Evolutionary conservation across 2,888 invertebrate species (phyloP), one percentile per base, ranked within the genome.

Genomic region (Liodrosophila aerea): DNA sequence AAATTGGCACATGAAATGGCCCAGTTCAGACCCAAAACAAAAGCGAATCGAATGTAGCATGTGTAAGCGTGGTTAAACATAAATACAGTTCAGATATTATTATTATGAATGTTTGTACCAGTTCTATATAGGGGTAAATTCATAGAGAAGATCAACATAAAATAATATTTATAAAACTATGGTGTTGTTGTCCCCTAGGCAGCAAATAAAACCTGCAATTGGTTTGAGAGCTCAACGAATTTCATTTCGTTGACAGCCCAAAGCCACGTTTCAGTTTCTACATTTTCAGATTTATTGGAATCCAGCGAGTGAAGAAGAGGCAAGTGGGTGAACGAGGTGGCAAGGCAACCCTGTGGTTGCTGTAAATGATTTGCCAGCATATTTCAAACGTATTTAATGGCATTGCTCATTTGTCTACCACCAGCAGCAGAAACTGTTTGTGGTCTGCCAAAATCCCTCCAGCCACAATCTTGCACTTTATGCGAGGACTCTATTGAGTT

Each of bases 301-400:
- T 60, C 5, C 22, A 22, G 22, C 22, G 3, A 18, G 30, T 54
- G 36, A 61, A 16, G 22, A 29, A 9, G 9, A 12, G 33, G 9
- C 7, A 5, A n/a, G 5, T 11, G 12, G 39, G n/a, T 11, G 7
- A 15, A 8, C 16, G 22, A 7, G 12, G 13, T 8, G 39, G 15
- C 39, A 29, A 15, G 40, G 37, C 50, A 45, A 37, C 39, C 18
- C 52, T 60, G 43, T 47, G 62, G 60, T 47, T 54, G 34, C 47
- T 62, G 61, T 77, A 74, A 77, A 58, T 74, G 80, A 77, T 77
- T 81, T 73, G 73, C 73, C 68, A 81, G 72, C 77, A 78, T 78
- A 76, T 78, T 81, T 81, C 76, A 76, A 63, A 64, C 74, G 77
- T 53, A 61, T 77, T 81, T 77, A 74, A 78, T 78, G 74, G 69